Evolutionary conservation across 2,888 invertebrate genomes (phyloP).

Genomic region (Adelphocoris suturalis): DNA sequence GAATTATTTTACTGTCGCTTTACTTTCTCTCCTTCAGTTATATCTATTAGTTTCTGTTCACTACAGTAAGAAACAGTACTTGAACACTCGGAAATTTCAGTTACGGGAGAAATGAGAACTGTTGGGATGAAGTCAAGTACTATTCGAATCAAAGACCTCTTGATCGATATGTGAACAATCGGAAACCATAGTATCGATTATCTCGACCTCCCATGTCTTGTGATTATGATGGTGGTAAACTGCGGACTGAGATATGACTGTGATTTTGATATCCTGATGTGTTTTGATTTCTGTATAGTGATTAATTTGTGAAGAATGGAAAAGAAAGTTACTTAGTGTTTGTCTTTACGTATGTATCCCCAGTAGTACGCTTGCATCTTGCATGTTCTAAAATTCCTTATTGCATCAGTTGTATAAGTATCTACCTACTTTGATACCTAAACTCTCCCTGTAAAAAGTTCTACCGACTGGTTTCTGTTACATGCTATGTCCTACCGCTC

Average conservation of each 20-base stretch:
- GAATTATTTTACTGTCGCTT: too few species aligned
- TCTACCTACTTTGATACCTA: neutral
- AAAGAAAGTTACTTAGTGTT: slow-evolving; percentile 12
- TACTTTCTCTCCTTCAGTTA: too few species aligned
- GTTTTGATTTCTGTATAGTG: slow-evolving; percentile 17
- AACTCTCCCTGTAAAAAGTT: neutral
- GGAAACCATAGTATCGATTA: too few species aligned
- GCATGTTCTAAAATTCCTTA: slow-evolving; percentile 22
- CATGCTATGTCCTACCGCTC: slow-evolving; percentile 34
- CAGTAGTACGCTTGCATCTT: neutral
- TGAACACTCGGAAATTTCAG: too few species aligned
- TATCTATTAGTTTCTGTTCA: too few species aligned
- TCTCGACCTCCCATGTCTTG: too few species aligned
- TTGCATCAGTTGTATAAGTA: slow-evolving; percentile 33
- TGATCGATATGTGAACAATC: too few species aligned
- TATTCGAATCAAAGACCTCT: too few species aligned
- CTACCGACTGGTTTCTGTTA: neutral
- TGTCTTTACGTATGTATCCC: neutral
- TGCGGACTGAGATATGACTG: slow-evolving; percentile 12
- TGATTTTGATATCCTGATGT: neutral
- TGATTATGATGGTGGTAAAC: neutral
- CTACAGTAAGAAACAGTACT: too few species aligned
- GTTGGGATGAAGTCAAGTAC: too few species aligned
- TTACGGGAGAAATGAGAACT: too few species aligned
- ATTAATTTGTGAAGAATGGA: neutral